Conservation (phyloP, 2,888 invertebrate genomes). For the Epirrhoe alternata region DNA sequence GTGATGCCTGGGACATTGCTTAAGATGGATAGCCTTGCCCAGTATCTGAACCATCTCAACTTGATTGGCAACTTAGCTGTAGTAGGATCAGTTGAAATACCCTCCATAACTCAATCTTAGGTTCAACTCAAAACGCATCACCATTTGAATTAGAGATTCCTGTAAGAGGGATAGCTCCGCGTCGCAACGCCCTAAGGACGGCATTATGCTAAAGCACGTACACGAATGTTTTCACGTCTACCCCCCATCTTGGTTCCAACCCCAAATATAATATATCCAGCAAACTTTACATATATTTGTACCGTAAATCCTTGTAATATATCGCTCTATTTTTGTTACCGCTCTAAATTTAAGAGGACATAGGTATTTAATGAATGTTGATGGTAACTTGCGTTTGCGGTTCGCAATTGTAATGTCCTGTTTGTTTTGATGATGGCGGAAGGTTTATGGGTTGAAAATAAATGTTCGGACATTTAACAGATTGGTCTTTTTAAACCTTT, state of each 20-base stretch:
- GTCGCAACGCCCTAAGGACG: slow-evolving; percentile 74
- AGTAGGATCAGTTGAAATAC: not conserved
- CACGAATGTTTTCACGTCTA: slow-evolving; percentile 82
- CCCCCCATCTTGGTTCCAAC: slow-evolving; percentile 78
- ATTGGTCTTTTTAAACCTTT: not conserved
- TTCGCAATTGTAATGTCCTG: slow-evolving; percentile 69
- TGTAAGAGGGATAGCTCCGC: slow-evolving; percentile 82
- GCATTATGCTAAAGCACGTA: slow-evolving; percentile 84
- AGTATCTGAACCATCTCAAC: too few relatives aligned
- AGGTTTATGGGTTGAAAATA: slow-evolving; percentile 50
- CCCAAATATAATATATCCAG: slow-evolving; percentile 84
- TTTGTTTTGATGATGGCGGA: slow-evolving; percentile 38
- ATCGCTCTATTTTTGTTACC: slow-evolving; percentile 84
- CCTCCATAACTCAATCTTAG: slow-evolving; percentile 43
- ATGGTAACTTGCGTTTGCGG: slow-evolving; percentile 72
- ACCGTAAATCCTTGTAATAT: slow-evolving; percentile 84
- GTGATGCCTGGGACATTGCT: too few relatives aligned
- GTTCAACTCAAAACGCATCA: slow-evolving; percentile 71
- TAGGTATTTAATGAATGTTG: slow-evolving; percentile 81
- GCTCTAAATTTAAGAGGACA: slow-evolving; percentile 77
- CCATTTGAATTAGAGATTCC: slow-evolving; percentile 85
- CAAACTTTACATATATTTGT: slow-evolving; percentile 86
- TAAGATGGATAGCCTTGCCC: too few relatives aligned
- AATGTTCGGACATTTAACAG: slow-evolving; percentile 8
- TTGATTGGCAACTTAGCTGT: too few relatives aligned